Evolutionary conservation across 2,113 vertebrate species (phyloP).

Genomic region (Abramis brama): DNA sequence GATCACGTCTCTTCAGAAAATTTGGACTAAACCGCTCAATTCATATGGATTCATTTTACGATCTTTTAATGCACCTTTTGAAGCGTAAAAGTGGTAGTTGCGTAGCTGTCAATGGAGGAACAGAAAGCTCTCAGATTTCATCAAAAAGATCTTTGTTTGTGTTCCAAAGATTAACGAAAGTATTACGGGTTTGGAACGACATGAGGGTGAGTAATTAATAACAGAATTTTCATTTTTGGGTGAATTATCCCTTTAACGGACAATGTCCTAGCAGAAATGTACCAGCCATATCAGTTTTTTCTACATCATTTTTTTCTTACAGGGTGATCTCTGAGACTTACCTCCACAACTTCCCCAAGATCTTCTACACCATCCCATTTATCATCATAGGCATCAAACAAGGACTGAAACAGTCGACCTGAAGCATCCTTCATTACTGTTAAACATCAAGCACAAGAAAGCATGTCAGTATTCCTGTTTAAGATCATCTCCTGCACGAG

Average conservation of each 20-base stretch:
- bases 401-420: constrained; percentile 84
- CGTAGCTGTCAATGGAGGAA: no score
- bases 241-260: not conserved
- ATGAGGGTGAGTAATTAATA: no score
- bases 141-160: no score
- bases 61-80: no score
- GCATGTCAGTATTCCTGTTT: not conserved
- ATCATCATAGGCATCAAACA: constrained; percentile 85
- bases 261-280: not conserved
- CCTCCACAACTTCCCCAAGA: constrained; percentile 82
- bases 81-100: no score
- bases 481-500: not conserved
- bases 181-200: no score
- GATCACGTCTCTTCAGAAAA: no score
- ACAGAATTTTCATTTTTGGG: no score
- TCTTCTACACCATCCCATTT: constrained; percentile 87
- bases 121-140: no score
- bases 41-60: no score
- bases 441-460: constrained; percentile 10
- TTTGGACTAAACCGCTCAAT: no score
- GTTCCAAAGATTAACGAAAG: no score
- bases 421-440: constrained; percentile 93
- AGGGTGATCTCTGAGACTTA: constrained; percentile 62
- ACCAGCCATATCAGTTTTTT: not conserved
- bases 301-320: not conserved